Conservation (phyloP, 2,888 invertebrate species). For the Aradus depressus region DNA sequence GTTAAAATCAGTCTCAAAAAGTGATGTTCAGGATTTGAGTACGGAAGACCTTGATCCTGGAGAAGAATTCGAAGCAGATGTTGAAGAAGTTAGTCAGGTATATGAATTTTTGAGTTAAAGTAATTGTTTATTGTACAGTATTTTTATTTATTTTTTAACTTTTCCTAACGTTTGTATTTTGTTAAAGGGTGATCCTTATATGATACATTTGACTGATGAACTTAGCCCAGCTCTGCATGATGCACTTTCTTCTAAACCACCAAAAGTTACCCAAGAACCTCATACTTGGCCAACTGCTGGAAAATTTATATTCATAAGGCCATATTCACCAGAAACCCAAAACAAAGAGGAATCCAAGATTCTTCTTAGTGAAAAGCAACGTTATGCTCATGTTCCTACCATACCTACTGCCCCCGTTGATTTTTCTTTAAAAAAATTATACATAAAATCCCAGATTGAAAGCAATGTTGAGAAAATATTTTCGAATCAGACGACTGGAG, state of each 20-base stretch:
- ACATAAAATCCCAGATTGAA: slow-evolving; percentile 56
- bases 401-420: slow-evolving; percentile 40
- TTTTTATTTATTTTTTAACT: not conserved
- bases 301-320: slow-evolving; percentile 30
- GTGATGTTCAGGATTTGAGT: not conserved
- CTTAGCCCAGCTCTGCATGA: slow-evolving; percentile 52
- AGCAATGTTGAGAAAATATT: slow-evolving; percentile 41
- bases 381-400: slow-evolving; percentile 46
- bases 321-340: slow-evolving; percentile 5
- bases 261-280: slow-evolving; percentile 37
- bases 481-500: slow-evolving; percentile 32
- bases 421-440: slow-evolving; percentile 43
- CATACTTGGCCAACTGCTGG: slow-evolving; percentile 54
- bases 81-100: slow-evolving; percentile 4
- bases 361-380: slow-evolving; percentile 16
- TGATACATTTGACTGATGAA: slow-evolving; percentile 55
- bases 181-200: slow-evolving; percentile 50
- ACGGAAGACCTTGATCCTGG: not conserved
- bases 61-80: slow-evolving; percentile 10
- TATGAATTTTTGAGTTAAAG: not conserved
- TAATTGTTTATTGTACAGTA: no score
- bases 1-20: not conserved
- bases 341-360: not conserved
- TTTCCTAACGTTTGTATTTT: slow-evolving; percentile 11
- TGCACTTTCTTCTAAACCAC: slow-evolving; percentile 44